Base-by-base conservation (phyloP, 2,888 invertebrate genomes). In the Parnassius glacialis region DNA sequence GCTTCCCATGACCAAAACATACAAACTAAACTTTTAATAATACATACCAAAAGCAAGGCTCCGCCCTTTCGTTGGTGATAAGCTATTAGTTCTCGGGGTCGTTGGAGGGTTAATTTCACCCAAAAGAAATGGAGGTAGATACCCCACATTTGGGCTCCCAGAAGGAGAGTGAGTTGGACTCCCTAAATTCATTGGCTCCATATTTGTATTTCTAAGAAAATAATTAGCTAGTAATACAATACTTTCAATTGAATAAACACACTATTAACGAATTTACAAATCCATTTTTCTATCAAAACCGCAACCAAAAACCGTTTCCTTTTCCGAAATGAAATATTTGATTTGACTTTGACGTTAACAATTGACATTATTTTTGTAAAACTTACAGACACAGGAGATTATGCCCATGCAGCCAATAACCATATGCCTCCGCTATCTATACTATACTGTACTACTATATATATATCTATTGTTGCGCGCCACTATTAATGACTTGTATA, bases 171-270 rank as follows among this genome's bases (percentile, higher is more conserved):
- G 94, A 57, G 94, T 93, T 2, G 96, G 95, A 80, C 96, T 96
- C 66, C 96, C 96, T 69, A 97, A 85, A 59, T 94, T 93, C 96
- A 97, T 97, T 57, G 96, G 96, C 82, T 96, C 96, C 96, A 96
- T 96, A 34, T 52, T 48, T 20, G 1, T 34, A 16, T 9, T 25
- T 25, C 11, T 51, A 55, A 51, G 7, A 34, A 34, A 34, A 34
- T 34, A 34, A 7, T 34, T 5, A 34, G 34, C 34, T 7, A 34
- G 5, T 34, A 34, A 34, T 7, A 13, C 2, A 41, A 42, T n/a
- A 20, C 20, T 11, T 34, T 0, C 13, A n/a, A 41, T 13, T 16
- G 16, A 16, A 16, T 10, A 9, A 41, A 55, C 7, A 20, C 11
- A 34, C n/a, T 57, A 52, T n/a, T 53, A 43, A 48, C 20, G 53